Base-by-base conservation (phyloP, 1,140 invertebrate species). In the Camponotus floridanus region DNA sequence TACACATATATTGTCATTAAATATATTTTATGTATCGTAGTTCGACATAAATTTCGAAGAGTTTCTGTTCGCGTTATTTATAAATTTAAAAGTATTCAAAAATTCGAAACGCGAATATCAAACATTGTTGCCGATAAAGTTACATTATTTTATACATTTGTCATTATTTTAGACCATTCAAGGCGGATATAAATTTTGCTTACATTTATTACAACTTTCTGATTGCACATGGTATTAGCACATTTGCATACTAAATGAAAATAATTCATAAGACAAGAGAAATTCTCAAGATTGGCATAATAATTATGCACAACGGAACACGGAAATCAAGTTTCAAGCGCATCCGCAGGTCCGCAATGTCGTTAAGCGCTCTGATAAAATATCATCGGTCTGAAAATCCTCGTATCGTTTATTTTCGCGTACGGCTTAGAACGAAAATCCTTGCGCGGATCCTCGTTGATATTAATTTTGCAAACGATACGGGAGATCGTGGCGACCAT, bases 401-500 rank as follows among this genome's bases (percentile, higher is more conserved):
- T 42, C 62, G 48, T 39, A 45, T 79, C 79, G 67, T 73, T 81
- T 73, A 81, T 81, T 81, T 81, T 81, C 79, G 51, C 79, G 79
- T 81, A 55, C 55, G 79, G 79, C 55, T 81, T 48, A 73, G 68
- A 81, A 70, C 68, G 87, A 88, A 88, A 88, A 88, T 88, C 87
- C 87, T 79, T 80, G 81, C 55, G 87, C 55, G 80, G 51, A 88
- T 87, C 71, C 67, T 73, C 73, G 45, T 81, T 81, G 73, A 78
- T 74, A 89, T 89, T 81, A 88, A 89, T 89, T 64, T 89, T 89
- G 87, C 88, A 89, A 65, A 48, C 42, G 76, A 78, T 67, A 67
- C 87, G 70, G 45, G 61, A 59, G 83, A 86, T 85, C 73, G 85
- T 86, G 33, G 61, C 76, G 67, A 73, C 87, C 62, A 83, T 83